These are phyloP conservation scores for Paragorgia papillata DNA, from an alignment of 92 coral and sea anemone species.

Conservation along the genomic window DNA sequence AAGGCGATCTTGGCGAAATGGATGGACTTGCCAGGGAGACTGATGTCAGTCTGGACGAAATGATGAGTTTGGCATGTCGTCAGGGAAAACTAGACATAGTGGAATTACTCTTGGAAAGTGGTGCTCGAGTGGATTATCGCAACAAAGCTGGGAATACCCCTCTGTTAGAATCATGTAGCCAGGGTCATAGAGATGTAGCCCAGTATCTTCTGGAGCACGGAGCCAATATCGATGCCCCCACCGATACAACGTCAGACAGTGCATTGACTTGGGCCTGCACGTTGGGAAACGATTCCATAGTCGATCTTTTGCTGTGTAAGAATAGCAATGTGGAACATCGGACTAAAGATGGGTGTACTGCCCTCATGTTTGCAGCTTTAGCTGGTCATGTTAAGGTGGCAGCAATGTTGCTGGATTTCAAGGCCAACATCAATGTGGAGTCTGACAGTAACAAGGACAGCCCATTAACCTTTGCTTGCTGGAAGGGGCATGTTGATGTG, in stretches of 20 bases:
- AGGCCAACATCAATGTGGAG: slow-evolving; percentile 97
- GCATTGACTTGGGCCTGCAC: slow-evolving; percentile 99
- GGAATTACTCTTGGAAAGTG: slow-evolving; percentile 94
- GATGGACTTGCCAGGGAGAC: slow-evolving; percentile 64
- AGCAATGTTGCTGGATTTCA: slow-evolving; percentile 90
- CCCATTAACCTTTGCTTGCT: slow-evolving; percentile 99
- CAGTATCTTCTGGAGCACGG: slow-evolving; percentile 91
- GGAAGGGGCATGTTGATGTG: slow-evolving; percentile 99
- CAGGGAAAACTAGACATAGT: slow-evolving; percentile 99
- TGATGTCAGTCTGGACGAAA: slow-evolving; percentile 98
- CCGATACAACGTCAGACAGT: slow-evolving; percentile 99
- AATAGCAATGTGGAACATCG: slow-evolving; percentile 96
- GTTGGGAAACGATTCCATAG: slow-evolving; percentile 98
- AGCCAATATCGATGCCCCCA: slow-evolving; percentile 98
- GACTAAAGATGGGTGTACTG: slow-evolving; percentile 99
- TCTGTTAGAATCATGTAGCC: slow-evolving; percentile 96
- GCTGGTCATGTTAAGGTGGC: slow-evolving; percentile 99
- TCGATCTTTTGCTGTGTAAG: slow-evolving; percentile 74
- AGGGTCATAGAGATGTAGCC: slow-evolving; percentile 97
- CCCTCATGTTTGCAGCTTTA: slow-evolving; percentile 98
- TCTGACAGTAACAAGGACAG: slow-evolving; percentile 99
- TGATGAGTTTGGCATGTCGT: slow-evolving; percentile 99
- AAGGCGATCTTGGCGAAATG: slow-evolving; percentile 32
- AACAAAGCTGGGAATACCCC: slow-evolving; percentile 99
- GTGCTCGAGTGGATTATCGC: slow-evolving; percentile 98